Evolutionary conservation across 53 echinoderm and acorn worm species (phyloP).

Genomic region (Holothuria leucospilota): DNA sequence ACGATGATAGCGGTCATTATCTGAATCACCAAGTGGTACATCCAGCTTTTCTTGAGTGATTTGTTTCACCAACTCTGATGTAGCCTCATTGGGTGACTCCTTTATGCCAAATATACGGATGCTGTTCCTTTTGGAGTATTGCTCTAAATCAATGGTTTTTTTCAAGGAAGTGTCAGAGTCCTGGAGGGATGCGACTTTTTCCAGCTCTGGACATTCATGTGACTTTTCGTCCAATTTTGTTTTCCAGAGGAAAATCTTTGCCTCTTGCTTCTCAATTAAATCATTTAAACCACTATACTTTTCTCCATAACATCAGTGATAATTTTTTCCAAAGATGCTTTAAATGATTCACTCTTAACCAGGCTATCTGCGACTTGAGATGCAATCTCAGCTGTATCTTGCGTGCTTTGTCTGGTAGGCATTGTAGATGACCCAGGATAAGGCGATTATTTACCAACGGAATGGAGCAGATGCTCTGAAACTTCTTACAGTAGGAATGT

Average conservation of each 20-base stretch:
- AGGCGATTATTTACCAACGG: background rate
- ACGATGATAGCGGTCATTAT: conserved; percentile 6
- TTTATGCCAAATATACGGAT: conserved; percentile 15
- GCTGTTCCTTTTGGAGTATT: background rate
- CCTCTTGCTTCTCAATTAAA: conserved; percentile 27
- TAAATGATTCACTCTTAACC: conserved; percentile 25
- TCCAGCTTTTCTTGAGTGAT: conserved; percentile 24
- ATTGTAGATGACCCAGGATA: background rate
- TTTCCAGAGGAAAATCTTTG: conserved; percentile 19
- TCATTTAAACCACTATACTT: background rate
- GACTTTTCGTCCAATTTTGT: conserved; percentile 10
- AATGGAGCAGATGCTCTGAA: background rate
- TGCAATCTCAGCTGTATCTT: conserved; percentile 23
- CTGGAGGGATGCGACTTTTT: conserved; percentile 14
- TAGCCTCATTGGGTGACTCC: conserved; percentile 1
- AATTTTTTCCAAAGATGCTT: conserved; percentile 1
- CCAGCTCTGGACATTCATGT: background rate
- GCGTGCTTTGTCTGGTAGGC: conserved; percentile 28
- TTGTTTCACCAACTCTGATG: background rate
- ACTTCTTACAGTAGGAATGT: background rate
- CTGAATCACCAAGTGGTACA: background rate
- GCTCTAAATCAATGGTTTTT: background rate
- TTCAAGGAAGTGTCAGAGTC: background rate
- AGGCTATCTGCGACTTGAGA: background rate
- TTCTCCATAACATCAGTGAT: conserved; percentile 17